Percentiles rank a stretch among this genome's conserved stretches.
Conservation (phyloP, 2,888 invertebrate genomes). For the Eudiplozoon nipponicum region DNA sequence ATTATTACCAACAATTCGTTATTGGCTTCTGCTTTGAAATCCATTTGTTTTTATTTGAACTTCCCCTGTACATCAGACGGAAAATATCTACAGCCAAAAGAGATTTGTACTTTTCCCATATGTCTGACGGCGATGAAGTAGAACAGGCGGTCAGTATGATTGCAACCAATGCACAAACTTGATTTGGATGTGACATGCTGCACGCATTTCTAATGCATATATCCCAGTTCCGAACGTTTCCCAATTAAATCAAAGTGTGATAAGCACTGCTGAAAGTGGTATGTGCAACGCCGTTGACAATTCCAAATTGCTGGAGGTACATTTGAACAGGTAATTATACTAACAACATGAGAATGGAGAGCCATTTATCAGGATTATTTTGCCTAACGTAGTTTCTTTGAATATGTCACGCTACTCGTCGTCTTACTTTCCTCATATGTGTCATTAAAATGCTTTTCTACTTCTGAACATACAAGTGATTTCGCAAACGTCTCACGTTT, state of each 20-base stretch:
- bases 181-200: too few species aligned
- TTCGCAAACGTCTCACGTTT: not conserved
- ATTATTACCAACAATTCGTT: constrained; percentile 5
- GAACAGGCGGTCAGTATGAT: constrained; percentile 16
- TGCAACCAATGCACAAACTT: constrained; percentile 19
- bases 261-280: constrained; percentile 21
- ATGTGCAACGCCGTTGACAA: constrained; percentile 19
- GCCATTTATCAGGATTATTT: constrained; percentile 18
- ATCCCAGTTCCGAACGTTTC: constrained; percentile 21
- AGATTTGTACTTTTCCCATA: constrained; percentile 17
- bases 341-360: constrained; percentile 12
- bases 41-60: too few species aligned
- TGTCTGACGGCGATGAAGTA: constrained; percentile 15
- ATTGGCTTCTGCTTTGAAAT: constrained; percentile 9
- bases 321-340: constrained; percentile 12
- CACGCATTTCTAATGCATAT: too few species aligned
- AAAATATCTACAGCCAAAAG: too few species aligned
- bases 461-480: too few species aligned
- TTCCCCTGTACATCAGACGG: too few species aligned
- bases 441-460: constrained; percentile 17
- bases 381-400: constrained; percentile 13
- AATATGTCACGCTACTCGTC: constrained; percentile 7
- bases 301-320: constrained; percentile 16
- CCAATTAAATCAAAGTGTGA: constrained; percentile 20
- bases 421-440: constrained; percentile 14